A percentile compares a stretch with the other conserved stretches of the same genome.
phyloP scores from a whole-genome alignment of 2,888 invertebrate genomes.

The Ariolimax columbianus region DNA sequence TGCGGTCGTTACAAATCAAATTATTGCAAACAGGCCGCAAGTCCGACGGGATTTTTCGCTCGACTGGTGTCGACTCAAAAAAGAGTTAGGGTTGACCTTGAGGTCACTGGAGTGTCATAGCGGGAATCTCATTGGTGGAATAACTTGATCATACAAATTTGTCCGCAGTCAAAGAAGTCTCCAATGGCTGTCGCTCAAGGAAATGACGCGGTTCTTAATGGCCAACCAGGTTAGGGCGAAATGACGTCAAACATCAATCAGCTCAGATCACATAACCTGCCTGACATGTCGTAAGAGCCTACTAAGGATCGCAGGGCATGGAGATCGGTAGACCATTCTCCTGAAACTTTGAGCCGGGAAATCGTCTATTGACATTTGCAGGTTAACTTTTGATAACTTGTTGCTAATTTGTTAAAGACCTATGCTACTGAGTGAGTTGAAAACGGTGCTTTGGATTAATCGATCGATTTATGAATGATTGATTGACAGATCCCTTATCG shows the following conservation, averaged over 20 bases:
- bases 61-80: slow-evolving; percentile 17
- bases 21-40: slow-evolving; percentile 8
- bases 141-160: slow-evolving; percentile 18
- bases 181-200: neutral
- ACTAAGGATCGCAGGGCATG: no score
- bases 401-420: no score
- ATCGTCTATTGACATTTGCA: no score
- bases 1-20: slow-evolving; percentile 3
- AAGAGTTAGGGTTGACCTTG: slow-evolving; percentile 20
- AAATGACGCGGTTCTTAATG: slow-evolving; percentile 12
- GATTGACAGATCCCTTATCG: no score
- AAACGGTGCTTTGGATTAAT: no score
- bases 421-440: no score
- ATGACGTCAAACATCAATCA: neutral
- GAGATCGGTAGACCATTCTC: no score
- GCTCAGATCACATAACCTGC: neutral
- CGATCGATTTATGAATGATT: no score
- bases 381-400: no score
- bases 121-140: slow-evolving; percentile 35
- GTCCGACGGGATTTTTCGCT: slow-evolving; percentile 23
- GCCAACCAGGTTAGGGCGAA: no score
- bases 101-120: slow-evolving; percentile 32
- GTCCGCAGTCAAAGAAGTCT: slow-evolving; percentile 18
- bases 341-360: no score
- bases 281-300: no score